These are phyloP conservation scores for Spea bombifrons DNA, from an alignment of 2,113 vertebrate species.

Conservation along the genomic window DNA sequence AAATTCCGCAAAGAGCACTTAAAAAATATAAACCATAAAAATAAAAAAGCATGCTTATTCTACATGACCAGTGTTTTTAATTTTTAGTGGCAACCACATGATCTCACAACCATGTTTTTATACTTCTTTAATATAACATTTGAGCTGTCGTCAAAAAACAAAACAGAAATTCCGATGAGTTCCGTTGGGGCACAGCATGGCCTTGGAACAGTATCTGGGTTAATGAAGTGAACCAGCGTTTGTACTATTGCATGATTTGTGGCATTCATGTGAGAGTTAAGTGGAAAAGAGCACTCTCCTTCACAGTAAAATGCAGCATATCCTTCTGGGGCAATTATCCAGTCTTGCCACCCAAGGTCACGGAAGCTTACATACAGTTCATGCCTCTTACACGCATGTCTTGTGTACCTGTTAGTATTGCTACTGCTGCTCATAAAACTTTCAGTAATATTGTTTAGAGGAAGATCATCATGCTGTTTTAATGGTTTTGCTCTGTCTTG, in stretches of 20 bases:
- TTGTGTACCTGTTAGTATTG: not conserved
- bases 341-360: slow-evolving; percentile 47
- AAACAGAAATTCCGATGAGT: slow-evolving; percentile 47
- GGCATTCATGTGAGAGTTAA: slow-evolving; percentile 47
- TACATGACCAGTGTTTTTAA: no score
- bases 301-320: slow-evolving; percentile 46
- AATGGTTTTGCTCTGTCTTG: slow-evolving; percentile 1
- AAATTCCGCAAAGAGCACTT: no score
- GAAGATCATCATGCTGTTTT: slow-evolving; percentile 22
- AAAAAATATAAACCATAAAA: no score
- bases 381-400: slow-evolving; percentile 36
- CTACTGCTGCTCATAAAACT: not conserved
- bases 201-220: slow-evolving; percentile 47
- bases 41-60: no score
- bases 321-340: slow-evolving; percentile 47
- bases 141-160: slow-evolving; percentile 50
- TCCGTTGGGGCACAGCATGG: slow-evolving; percentile 49
- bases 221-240: slow-evolving; percentile 47
- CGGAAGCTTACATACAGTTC: slow-evolving; percentile 44
- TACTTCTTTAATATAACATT: slow-evolving; percentile 51
- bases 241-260: slow-evolving; percentile 47
- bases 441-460: slow-evolving; percentile 9
- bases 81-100: slow-evolving; percentile 49
- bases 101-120: slow-evolving; percentile 48
- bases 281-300: slow-evolving; percentile 44